Base-by-base conservation (phyloP, 2,113 vertebrate genomes). In the Thermophis baileyi region DNA sequence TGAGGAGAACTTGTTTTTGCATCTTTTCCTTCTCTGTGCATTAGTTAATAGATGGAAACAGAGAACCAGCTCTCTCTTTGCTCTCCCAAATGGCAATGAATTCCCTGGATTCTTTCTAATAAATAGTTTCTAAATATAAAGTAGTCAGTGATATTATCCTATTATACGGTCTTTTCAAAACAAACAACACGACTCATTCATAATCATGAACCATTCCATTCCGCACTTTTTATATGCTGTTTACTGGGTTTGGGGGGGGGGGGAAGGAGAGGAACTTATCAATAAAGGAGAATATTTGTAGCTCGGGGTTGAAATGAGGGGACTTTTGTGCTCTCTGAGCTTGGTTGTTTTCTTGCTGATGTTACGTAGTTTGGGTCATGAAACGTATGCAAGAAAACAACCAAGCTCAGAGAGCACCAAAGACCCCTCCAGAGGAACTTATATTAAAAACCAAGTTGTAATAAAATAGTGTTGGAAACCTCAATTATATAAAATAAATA, bases 11-110 rank as follows among this genome's bases (percentile, higher is more conserved):
- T 86, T 91, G 11, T 50, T 20, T 55, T 90, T 87, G 89, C 74
- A 54, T 91, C 47, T 87, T 94, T 69, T 94, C 27, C 35, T 8
- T 20, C 94, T 96, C 92, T 96, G 81, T 94, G 40, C 94, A 93
- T 95, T 95, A 96, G 87, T 93, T 96, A 96, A 94, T 91, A 94
- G 93, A 91, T 91, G 27, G 93, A 94, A 93, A 92, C 69, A 87
- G 53, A 53, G 63, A 53, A 44, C 0, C 90, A 27, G 87, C 6
- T 91, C 53, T 89, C 57, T 22, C 4, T 85, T 4, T 94, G 14
- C 25, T 25, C 92, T 12, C 24, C 53, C 57, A 89, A 53, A 27
- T 53, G 85, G 25, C 90, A 91, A 44, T 89, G 11, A 9, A 89
- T 93, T 93, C 40, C 35, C 6, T 88, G 81, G 30, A 91, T 90